A percentile compares a stretch with the other conserved stretches of the same genome.
These are phyloP conservation scores for Rhinatrema bivittatum DNA, from an alignment of 2,797 vertebrate species.

Conservation along the genomic window DNA sequence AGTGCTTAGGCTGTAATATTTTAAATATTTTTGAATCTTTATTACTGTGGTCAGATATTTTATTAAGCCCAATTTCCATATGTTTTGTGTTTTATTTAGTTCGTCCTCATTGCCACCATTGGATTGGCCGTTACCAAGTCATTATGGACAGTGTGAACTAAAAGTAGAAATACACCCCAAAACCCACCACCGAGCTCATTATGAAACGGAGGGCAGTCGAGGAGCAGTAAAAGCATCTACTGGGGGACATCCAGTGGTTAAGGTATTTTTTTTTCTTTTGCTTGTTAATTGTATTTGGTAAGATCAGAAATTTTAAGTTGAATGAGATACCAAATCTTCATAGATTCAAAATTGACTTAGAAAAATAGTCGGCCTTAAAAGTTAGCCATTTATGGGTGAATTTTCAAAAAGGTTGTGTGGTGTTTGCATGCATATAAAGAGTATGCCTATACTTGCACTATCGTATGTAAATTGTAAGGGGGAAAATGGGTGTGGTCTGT, in stretches of 20 bases:
- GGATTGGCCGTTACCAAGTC: slow-evolving; percentile 91
- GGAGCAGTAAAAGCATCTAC: slow-evolving; percentile 92
- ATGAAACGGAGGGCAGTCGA: slow-evolving; percentile 96
- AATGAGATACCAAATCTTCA: no score
- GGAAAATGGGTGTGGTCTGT: no score
- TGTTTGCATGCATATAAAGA: no score
- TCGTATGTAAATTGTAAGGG: no score
- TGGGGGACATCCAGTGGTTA: slow-evolving; percentile 90
- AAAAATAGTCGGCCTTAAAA: no score
- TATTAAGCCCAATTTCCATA: not conserved
- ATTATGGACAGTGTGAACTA: slow-evolving; percentile 89
- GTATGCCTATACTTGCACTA: no score
- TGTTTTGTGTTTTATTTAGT: slow-evolving; percentile 61
- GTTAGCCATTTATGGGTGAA: no score
- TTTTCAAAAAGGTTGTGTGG: no score
- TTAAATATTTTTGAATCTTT: not conserved
- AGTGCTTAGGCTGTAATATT: no score
- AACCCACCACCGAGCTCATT: slow-evolving; percentile 95
- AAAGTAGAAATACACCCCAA: slow-evolving; percentile 98
- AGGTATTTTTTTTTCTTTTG: slow-evolving; percentile 64
- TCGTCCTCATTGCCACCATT: slow-evolving; percentile 92
- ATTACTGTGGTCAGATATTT: not conserved
- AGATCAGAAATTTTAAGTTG: no score
- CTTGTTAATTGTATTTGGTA: not conserved
- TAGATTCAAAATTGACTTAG: no score